A percentile compares a stretch with the other conserved stretches of the same genome.
Evolutionary conservation across 2,113 vertebrate species (phyloP).

Genomic region (Irena cyanogastra): DNA sequence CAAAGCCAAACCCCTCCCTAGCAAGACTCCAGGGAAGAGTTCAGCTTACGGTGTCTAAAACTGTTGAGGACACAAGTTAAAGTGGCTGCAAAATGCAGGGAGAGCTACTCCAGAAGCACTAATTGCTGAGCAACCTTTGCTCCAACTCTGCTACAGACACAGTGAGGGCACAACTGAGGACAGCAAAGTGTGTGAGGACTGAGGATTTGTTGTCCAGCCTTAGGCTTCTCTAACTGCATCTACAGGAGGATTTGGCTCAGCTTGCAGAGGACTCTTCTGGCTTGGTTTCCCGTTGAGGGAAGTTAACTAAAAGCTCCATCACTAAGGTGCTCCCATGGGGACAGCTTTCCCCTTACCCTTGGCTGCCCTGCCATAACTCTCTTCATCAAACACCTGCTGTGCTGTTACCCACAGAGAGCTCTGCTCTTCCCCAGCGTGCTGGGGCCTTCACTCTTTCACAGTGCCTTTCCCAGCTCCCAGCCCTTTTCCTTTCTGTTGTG

Average conservation of each 20-base stretch:
- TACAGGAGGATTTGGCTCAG: background rate
- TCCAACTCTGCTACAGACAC: background rate
- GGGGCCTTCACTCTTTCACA: background rate
- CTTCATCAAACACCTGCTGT: background rate
- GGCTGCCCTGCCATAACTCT: background rate
- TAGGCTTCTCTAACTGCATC: background rate
- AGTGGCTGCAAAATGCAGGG: background rate
- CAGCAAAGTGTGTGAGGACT: background rate
- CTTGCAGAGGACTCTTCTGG: background rate
- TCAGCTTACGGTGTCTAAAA: background rate
- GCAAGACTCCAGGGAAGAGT: background rate
- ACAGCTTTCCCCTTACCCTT: background rate
- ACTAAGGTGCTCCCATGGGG: fast-evolving
- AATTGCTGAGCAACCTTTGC: background rate
- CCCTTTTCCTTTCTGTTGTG: background rate
- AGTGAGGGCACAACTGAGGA: background rate
- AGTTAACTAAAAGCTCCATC: background rate
- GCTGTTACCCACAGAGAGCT: background rate
- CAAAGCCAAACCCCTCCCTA: background rate
- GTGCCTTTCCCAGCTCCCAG: background rate
- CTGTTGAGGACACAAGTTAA: background rate
- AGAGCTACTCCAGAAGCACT: background rate
- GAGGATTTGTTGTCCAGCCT: background rate
- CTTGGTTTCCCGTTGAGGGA: background rate
- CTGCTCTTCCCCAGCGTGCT: background rate